phyloP scores from a whole-genome alignment of 2,113 vertebrate species.

The Corydoras maculifer region DNA sequence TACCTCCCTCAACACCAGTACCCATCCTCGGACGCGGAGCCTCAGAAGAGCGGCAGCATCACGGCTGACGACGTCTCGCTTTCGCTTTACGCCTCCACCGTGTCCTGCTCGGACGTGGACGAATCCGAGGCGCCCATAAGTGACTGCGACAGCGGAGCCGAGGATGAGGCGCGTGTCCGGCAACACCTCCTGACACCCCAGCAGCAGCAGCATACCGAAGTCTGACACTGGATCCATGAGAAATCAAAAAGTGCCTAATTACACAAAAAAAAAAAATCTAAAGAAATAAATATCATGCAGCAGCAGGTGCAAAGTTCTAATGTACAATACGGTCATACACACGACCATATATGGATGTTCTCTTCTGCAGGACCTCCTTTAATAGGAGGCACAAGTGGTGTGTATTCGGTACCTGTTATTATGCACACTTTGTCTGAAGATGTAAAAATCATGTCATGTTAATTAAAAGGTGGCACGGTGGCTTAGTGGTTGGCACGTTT shows the following conservation, averaged over 20 bases:
- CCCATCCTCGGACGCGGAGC: constrained; percentile 71
- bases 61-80: constrained; percentile 80
- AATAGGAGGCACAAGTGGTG: neutral
- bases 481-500: too few relatives aligned
- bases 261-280: too few relatives aligned
- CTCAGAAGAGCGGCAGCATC: constrained; percentile 63
- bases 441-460: constrained; percentile 32
- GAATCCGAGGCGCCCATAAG: constrained; percentile 95
- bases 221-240: constrained; percentile 78
- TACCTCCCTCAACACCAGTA: constrained; percentile 86
- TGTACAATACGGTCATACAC: constrained; percentile 5
- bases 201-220: constrained; percentile 88
- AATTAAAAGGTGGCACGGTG: too few relatives aligned
- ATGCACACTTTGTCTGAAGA: constrained; percentile 47
- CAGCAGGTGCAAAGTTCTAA: constrained; percentile 21
- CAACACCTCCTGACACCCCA: constrained; percentile 78
- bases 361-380: constrained; percentile 15
- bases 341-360: neutral
- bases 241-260: constrained; percentile 86
- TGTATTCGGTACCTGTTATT: constrained; percentile 33
- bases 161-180: constrained; percentile 75
- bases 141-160: constrained; percentile 94
- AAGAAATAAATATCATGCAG: constrained; percentile 59
- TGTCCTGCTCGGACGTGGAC: constrained; percentile 94
- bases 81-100: constrained; percentile 85